Conservation (phyloP, 2,888 invertebrate genomes). For the Clivina fossor region DNA sequence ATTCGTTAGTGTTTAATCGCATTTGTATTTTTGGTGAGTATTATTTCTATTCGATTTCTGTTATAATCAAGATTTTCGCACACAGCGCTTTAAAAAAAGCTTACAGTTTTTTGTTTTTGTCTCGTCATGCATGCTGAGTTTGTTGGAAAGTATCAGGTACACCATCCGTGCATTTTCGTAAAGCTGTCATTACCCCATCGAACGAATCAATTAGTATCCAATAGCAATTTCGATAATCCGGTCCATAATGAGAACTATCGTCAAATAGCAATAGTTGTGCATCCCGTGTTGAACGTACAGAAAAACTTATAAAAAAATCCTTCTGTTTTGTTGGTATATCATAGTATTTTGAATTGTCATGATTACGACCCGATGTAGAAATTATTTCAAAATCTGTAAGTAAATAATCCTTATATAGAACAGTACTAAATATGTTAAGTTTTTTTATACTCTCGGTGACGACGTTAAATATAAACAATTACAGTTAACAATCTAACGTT, state of each 20-base stretch:
- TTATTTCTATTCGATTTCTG: too few species aligned
- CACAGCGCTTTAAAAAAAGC: neutral
- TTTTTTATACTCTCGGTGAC: too few species aligned
- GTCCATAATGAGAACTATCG: neutral
- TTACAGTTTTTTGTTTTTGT: too few species aligned
- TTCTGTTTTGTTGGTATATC: neutral
- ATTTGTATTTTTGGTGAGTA: too few species aligned
- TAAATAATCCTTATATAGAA: too few species aligned
- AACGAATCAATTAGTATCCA: constrained; percentile 25
- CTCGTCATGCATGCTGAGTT: neutral
- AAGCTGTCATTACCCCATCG: neutral
- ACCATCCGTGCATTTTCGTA: constrained; percentile 15
- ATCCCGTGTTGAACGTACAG: constrained; percentile 10
- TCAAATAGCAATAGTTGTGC: constrained; percentile 19
- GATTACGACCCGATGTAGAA: constrained; percentile 2
- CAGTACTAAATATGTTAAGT: too few species aligned
- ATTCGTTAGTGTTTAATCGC: too few species aligned
- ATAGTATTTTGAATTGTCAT: neutral
- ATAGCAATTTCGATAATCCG: neutral
- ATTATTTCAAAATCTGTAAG: too few species aligned
- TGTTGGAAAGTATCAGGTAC: constrained; percentile 12
- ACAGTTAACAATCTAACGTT: too few species aligned
- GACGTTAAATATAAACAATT: too few species aligned
- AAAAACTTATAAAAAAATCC: constrained; percentile 13
- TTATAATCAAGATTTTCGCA: neutral